These are phyloP conservation scores for Epizoanthus stellaris DNA, from an alignment of 92 coral and sea anemone species.

Conservation along the genomic window DNA sequence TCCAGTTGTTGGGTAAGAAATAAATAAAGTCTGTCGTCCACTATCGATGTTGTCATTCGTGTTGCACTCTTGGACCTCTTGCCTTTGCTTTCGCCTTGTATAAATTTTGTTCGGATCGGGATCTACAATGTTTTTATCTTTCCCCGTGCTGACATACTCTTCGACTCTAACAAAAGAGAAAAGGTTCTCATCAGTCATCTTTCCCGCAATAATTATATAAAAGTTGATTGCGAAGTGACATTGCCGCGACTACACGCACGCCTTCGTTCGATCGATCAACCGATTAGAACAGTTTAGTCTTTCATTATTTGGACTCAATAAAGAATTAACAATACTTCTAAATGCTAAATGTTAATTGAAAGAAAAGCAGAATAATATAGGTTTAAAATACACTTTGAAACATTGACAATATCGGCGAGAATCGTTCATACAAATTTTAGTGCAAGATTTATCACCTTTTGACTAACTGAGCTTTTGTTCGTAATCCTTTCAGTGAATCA, in stretches of 20 bases:
- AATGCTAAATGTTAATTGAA: background rate
- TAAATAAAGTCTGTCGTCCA: background rate
- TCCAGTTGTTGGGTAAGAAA: too few relatives aligned
- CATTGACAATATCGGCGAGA: too few relatives aligned
- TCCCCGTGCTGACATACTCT: constrained; percentile 29
- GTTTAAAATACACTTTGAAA: too few relatives aligned
- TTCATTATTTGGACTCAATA: background rate
- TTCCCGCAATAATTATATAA: too few relatives aligned
- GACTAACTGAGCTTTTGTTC: too few relatives aligned
- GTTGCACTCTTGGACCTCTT: constrained; percentile 2
- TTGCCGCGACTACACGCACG: background rate
- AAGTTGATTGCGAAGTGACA: background rate
- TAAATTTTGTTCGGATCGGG: constrained; percentile 39
- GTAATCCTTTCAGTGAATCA: too few relatives aligned
- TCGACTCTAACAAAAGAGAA: constrained; percentile 25
- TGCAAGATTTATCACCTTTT: too few relatives aligned
- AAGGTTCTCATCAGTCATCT: too few relatives aligned
- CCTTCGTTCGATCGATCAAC: background rate
- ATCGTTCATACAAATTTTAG: too few relatives aligned
- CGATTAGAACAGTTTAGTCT: background rate
- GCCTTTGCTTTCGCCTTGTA: constrained; percentile 39
- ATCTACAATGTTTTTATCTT: constrained; percentile 38
- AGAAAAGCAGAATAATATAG: background rate
- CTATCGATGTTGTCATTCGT: constrained; percentile 24
- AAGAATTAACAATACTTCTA: background rate